These are phyloP conservation scores for Alviniconcha strummeri DNA, from an alignment of 2,888 invertebrate genomes.

Conservation along the genomic window DNA sequence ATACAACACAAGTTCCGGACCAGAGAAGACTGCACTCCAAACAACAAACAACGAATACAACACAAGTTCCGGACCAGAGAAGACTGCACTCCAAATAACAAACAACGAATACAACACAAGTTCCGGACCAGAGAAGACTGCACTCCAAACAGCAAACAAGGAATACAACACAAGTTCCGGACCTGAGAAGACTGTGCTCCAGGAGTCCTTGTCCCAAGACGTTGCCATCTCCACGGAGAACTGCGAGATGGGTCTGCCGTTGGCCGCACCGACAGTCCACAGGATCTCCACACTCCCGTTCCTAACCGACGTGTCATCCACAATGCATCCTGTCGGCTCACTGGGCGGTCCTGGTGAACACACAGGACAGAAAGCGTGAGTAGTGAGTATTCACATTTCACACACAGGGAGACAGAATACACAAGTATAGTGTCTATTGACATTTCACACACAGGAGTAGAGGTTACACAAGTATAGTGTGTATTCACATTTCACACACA, in stretches of 20 bases:
- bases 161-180: not conserved
- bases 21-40: too few relatives aligned
- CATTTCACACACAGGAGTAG: too few relatives aligned
- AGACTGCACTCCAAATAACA: not conserved
- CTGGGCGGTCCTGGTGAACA: conserved; percentile 74
- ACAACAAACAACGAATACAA: not conserved
- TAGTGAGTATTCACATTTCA: too few relatives aligned
- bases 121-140: too few relatives aligned
- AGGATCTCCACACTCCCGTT: conserved; percentile 31
- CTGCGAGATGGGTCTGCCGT: conserved; percentile 85
- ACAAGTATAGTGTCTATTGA: too few relatives aligned
- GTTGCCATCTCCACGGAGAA: conserved; percentile 82
- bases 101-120: too few relatives aligned
- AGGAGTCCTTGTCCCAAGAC: conserved; percentile 39
- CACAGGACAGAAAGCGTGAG: too few relatives aligned
- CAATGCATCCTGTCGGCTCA: conserved; percentile 31
- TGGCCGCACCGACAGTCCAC: conserved; percentile 80
- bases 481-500: too few relatives aligned
- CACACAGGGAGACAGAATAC: too few relatives aligned
- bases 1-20: too few relatives aligned
- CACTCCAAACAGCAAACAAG: too few relatives aligned
- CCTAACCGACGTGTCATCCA: conserved; percentile 24
- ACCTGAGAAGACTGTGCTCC: conserved; percentile 46
- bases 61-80: not conserved
- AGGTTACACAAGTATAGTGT: too few relatives aligned